Evolutionary conservation across 2,797 vertebrate genomes (phyloP).

Genomic region (Acestrorhynchus altus): DNA sequence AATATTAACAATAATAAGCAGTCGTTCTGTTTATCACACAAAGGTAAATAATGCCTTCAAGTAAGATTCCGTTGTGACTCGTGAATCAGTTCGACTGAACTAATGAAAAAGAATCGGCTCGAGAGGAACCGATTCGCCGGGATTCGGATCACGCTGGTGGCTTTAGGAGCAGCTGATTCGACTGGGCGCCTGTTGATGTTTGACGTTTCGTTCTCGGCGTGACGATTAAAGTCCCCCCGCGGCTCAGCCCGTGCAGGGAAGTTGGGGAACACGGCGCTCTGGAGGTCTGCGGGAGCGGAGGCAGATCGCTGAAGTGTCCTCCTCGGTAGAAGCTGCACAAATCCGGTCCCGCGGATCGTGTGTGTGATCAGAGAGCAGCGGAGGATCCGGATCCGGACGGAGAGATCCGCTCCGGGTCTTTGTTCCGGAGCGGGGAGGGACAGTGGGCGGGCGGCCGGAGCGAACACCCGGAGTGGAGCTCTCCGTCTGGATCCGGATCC

Average conservation of each 20-base stretch:
- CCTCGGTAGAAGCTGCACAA: not conserved
- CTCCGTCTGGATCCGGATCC: too few relatives aligned
- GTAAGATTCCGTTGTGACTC: not conserved
- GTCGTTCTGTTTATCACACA: too few relatives aligned
- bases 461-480: too few relatives aligned
- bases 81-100: not conserved
- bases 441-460: too few relatives aligned
- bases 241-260: slow-evolving; percentile 20
- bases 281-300: not conserved
- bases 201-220: slow-evolving; percentile 25
- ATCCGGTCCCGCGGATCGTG: not conserved
- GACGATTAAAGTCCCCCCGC: not conserved
- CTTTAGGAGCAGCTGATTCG: slow-evolving; percentile 70
- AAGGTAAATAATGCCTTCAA: too few relatives aligned
- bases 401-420: too few relatives aligned
- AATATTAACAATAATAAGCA: too few relatives aligned
- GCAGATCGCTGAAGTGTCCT: not conserved
- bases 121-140: not conserved
- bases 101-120: not conserved
- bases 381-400: too few relatives aligned
- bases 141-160: not conserved
- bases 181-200: slow-evolving; percentile 61
- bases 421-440: too few relatives aligned
- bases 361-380: not conserved
- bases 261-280: slow-evolving; percentile 10